Base-by-base conservation (phyloP, 2,888 invertebrate species). In the Yponomeuta evonymella region DNA sequence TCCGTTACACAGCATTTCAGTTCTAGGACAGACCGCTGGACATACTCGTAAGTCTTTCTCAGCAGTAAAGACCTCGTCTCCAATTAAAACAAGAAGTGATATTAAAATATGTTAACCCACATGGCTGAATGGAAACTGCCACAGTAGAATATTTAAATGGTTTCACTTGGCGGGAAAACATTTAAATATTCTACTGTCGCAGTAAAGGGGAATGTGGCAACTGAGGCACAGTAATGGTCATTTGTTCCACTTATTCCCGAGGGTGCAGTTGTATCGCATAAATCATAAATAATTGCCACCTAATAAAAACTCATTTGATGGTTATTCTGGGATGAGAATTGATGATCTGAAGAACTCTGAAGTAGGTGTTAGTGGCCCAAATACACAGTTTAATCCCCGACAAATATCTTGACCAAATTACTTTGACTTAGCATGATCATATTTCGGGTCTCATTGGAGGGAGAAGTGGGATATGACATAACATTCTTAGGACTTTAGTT, bases 211-310 rank as follows among this genome's bases (percentile, higher is more conserved):
- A 65, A 65, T 65, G 33, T 65, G 10, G 29, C 65, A 65, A 65
- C 30, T 12, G 30, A 65, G 10, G 65, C 43, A 29, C 29, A 11
- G 33, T 15, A 65, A 30, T 30, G 51, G 51, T 51, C 48, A 51
- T 68, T 68, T 68, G 29, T 68, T 51, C 68, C 68, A 68, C 68
- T 68, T 68, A 51, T 23, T 15, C 29, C 30, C 68, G 51, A 68
- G 68, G 68, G 68, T 51, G 30, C 51, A 58, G 51, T 15, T 58
- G 12, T 58, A 15, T 12, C 29, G 30, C 12, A 51, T 68, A 68
- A 68, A 29, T 68, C 68, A 68, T 29, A 65, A 48, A 68, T 68
- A 68, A 68, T 68, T 68, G 68, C 68, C 36, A 51, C 29, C 36
- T 15, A 9, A 67, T 43, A 43, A 43, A 67, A 30, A 67, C 67